These are phyloP conservation scores for Trypoxylus dichotomus DNA, from an alignment of 1,140 invertebrate genomes.

Conservation along the genomic window DNA sequence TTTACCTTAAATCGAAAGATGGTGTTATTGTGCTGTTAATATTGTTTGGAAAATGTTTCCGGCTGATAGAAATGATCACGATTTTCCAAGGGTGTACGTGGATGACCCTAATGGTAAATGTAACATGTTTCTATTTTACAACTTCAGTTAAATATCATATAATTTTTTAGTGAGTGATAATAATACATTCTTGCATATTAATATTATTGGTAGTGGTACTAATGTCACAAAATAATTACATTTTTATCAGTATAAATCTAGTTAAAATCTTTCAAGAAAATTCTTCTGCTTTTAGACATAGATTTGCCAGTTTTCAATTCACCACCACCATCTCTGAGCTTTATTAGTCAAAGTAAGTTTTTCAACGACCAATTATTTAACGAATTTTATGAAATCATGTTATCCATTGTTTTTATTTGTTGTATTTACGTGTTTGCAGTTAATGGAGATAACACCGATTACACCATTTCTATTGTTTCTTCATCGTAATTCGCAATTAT, in stretches of 20 bases:
- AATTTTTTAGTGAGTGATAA: not conserved
- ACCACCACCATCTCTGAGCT: not conserved
- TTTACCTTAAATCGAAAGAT: not conserved
- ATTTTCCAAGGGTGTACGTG: not conserved
- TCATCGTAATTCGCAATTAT: no score
- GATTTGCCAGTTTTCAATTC: conserved; percentile 27
- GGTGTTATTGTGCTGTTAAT: not conserved
- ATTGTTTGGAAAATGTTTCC: not conserved
- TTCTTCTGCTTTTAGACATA: conserved; percentile 25
- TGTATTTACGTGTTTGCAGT: no score
- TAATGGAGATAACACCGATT: no score
- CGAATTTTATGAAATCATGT: no score
- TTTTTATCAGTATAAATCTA: no score
- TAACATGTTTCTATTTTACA: not conserved
- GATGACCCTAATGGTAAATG: not conserved
- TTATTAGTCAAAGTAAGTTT: conserved; percentile 13
- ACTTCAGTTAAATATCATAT: not conserved
- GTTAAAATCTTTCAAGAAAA: not conserved
- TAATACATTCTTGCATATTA: not conserved
- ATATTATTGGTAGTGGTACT: not conserved
- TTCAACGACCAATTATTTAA: no score
- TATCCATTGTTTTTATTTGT: no score
- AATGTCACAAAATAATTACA: not conserved
- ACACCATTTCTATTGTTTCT: no score
- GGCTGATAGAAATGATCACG: not conserved